Conservation (phyloP, 2,797 vertebrate species). For the Gila robusta region DNA sequence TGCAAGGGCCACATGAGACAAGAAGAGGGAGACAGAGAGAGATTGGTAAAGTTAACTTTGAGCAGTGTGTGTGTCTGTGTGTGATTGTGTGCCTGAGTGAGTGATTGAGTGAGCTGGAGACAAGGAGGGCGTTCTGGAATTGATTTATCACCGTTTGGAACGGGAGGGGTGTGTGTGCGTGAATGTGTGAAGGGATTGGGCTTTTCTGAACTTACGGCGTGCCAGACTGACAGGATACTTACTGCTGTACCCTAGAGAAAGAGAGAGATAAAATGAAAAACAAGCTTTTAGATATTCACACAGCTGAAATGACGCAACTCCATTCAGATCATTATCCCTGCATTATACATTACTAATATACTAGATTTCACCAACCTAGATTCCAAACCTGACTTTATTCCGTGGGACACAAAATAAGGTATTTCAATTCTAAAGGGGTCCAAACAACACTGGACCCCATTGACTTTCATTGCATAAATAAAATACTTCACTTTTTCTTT, state of each 20-base stretch:
- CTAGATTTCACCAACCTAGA: slow-evolving; percentile 18
- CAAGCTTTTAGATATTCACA: slow-evolving; percentile 29
- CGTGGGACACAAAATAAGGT: background rate
- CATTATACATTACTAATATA: slow-evolving; percentile 2
- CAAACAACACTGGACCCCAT: background rate
- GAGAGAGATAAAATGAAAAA: slow-evolving; percentile 23
- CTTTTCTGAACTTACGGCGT: slow-evolving; percentile 27
- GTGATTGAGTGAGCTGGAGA: slow-evolving; percentile 49
- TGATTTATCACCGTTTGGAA: slow-evolving; percentile 54
- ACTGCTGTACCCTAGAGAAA: slow-evolving; percentile 29
- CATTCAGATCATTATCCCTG: slow-evolving; percentile 20
- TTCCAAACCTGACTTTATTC: background rate
- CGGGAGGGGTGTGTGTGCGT: slow-evolving; percentile 31
- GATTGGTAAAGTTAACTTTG: slow-evolving; percentile 54
- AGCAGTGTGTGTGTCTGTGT: slow-evolving; percentile 47
- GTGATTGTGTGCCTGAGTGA: slow-evolving; percentile 41
- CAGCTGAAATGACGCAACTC: slow-evolving; percentile 2
- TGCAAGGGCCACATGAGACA: slow-evolving; percentile 46
- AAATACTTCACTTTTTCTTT: background rate
- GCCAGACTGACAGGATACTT: slow-evolving; percentile 41
- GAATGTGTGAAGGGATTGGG: slow-evolving; percentile 44
- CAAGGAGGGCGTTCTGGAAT: slow-evolving; percentile 50
- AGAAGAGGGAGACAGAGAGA: slow-evolving; percentile 47
- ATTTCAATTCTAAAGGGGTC: background rate
- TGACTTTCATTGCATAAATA: background rate